Evolutionary conservation across 2,797 vertebrate species (phyloP).

Genomic region (Anguilla obscura): DNA sequence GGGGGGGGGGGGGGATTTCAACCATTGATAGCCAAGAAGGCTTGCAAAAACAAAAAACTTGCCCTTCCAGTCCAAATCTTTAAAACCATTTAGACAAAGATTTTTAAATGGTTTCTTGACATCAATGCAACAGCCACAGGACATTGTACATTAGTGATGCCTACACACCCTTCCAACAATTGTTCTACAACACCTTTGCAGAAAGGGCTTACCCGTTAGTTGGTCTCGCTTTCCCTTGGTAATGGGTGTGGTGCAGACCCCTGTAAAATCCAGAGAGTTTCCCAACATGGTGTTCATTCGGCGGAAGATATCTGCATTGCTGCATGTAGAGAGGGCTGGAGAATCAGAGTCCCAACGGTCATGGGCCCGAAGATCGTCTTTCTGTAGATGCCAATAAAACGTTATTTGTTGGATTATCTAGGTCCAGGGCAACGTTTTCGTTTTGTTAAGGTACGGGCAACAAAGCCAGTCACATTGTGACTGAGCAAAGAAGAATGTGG

Average conservation of each 20-base stretch:
- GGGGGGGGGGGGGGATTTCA: not conserved
- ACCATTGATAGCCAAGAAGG: not conserved
- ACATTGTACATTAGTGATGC: not conserved
- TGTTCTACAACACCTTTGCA: not conserved
- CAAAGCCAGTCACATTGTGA: not conserved
- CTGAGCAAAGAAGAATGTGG: not conserved
- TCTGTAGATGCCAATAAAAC: slow-evolving; percentile 54
- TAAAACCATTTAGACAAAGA: not conserved
- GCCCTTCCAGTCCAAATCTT: not conserved
- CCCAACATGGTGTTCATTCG: slow-evolving; percentile 97
- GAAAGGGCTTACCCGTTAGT: slow-evolving; percentile 76
- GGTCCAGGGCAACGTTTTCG: not conserved
- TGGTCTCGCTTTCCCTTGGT: slow-evolving; percentile 78
- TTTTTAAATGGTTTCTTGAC: not conserved
- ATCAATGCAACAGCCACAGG: not conserved
- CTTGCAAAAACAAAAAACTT: not conserved
- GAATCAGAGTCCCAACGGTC: slow-evolving; percentile 83
- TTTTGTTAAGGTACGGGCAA: not conserved
- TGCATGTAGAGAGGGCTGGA: slow-evolving; percentile 90
- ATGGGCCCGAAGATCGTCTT: slow-evolving; percentile 76
- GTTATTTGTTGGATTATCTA: not conserved
- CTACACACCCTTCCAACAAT: not conserved
- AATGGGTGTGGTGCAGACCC: slow-evolving; percentile 91
- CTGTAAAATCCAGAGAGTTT: slow-evolving; percentile 91
- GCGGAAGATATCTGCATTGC: slow-evolving; percentile 93